phyloP scores from a whole-genome alignment of 2,888 invertebrate genomes.

The Deilephila porcellus region DNA sequence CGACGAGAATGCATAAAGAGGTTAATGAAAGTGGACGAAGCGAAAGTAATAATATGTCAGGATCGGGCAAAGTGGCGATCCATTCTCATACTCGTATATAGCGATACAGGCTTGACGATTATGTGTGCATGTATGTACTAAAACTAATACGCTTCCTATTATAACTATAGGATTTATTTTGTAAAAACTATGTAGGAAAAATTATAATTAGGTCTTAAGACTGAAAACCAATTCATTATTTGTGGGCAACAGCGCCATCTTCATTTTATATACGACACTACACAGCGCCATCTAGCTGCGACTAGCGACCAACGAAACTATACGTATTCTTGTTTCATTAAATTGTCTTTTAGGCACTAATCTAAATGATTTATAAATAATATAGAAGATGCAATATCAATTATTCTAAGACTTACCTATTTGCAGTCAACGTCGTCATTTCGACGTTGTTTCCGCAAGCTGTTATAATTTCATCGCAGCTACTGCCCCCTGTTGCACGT shows the following conservation, averaged over 20 bases:
- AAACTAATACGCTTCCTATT: too few species aligned
- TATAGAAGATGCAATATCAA: background rate
- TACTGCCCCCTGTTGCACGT: slow-evolving; percentile 85
- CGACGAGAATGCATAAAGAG: too few species aligned
- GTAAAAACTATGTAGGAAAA: too few species aligned
- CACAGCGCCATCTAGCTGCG: slow-evolving; percentile 39
- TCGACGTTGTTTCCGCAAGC: slow-evolving; percentile 74
- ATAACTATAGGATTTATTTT: too few species aligned
- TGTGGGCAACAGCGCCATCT: slow-evolving; percentile 34
- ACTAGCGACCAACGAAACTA: slow-evolving; percentile 32
- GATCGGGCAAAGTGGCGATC: too few species aligned
- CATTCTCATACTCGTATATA: too few species aligned
- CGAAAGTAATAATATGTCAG: too few species aligned
- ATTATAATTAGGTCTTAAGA: too few species aligned
- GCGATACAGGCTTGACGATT: too few species aligned
- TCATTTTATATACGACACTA: slow-evolving; percentile 6
- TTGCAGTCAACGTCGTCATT: slow-evolving; percentile 80
- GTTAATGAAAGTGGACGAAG: too few species aligned
- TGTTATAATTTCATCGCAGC: slow-evolving; percentile 79
- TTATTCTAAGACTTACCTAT: slow-evolving; percentile 63
- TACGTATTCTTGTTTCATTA: background rate
- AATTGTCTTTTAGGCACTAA: background rate
- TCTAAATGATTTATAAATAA: background rate
- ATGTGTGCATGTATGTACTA: too few species aligned
- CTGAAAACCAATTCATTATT: background rate